Evolutionary conservation across 2,888 invertebrate genomes (phyloP).

Genomic region (Brachypalpus laphriformis): DNA sequence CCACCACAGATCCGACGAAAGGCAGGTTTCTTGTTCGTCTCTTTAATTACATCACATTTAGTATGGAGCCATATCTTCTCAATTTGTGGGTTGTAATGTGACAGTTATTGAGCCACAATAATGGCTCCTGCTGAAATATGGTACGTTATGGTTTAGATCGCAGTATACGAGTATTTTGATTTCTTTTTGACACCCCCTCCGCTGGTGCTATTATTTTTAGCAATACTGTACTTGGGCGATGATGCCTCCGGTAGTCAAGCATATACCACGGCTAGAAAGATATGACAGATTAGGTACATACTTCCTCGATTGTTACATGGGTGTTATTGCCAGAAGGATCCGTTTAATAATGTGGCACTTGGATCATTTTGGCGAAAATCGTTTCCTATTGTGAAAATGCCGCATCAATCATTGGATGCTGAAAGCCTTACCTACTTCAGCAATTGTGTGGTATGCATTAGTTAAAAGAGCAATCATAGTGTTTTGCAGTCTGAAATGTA

Average conservation of each 20-base stretch:
- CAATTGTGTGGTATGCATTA: neutral
- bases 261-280: constrained; percentile 13
- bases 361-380: neutral
- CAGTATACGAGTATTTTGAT: constrained; percentile 27
- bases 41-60: constrained; percentile 50
- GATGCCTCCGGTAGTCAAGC: neutral
- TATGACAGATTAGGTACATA: neutral
- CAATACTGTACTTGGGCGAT: no score
- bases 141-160: neutral
- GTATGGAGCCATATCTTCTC: constrained; percentile 50
- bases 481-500: neutral
- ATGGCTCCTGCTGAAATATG: neutral
- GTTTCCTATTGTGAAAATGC: constrained; percentile 28
- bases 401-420: constrained; percentile 30
- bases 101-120: constrained; percentile 38
- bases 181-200: neutral
- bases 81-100: constrained; percentile 40
- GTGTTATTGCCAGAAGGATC: neutral
- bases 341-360: neutral
- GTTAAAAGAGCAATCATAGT: constrained; percentile 28
- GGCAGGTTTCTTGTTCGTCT: neutral
- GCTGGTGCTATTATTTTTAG: no score
- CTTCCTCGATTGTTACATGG: constrained; percentile 39
- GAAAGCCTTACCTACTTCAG: neutral
- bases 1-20: neutral